Conservation (phyloP, 2,888 invertebrate genomes). For the Seira ritae region DNA sequence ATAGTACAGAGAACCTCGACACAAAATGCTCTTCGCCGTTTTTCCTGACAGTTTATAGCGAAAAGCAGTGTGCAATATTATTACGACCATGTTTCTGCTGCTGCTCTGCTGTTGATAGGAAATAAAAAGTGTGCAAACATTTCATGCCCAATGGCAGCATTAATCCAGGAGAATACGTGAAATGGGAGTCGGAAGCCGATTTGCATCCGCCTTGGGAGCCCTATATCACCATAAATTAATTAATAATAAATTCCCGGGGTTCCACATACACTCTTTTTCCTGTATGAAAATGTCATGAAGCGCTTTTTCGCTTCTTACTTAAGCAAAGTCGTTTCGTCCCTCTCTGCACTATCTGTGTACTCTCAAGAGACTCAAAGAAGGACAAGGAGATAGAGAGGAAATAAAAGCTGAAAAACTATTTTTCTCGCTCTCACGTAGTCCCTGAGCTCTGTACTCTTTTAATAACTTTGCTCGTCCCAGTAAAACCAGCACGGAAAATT, state of each 20-base stretch:
- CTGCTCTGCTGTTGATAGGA: constrained; percentile 56
- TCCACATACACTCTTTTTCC: constrained; percentile 17
- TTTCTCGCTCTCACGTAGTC: background rate
- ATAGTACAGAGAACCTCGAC: background rate
- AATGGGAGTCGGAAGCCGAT: constrained; percentile 64
- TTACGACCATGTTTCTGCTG: constrained; percentile 14
- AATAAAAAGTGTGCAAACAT: constrained; percentile 64
- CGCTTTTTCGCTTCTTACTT: constrained; percentile 3
- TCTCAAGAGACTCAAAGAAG: constrained; percentile 42
- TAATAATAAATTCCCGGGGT: constrained; percentile 64
- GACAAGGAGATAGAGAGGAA: constrained; percentile 30
- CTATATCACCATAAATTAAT: constrained; percentile 67
- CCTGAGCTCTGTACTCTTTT: background rate
- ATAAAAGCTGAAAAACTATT: constrained; percentile 32
- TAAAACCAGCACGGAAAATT: background rate
- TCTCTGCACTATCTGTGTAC: constrained; percentile 38
- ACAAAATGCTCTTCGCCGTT: background rate
- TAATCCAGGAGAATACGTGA: constrained; percentile 62
- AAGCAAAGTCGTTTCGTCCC: constrained; percentile 9
- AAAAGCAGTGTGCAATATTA: background rate
- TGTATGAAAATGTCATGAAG: constrained; percentile 3
- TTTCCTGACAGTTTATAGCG: constrained; percentile 2
- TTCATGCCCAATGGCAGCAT: constrained; percentile 65
- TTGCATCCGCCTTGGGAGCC: constrained; percentile 64
- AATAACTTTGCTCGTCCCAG: background rate